phyloP scores from a whole-genome alignment of 2,888 invertebrate species.

The Thera britannica region DNA sequence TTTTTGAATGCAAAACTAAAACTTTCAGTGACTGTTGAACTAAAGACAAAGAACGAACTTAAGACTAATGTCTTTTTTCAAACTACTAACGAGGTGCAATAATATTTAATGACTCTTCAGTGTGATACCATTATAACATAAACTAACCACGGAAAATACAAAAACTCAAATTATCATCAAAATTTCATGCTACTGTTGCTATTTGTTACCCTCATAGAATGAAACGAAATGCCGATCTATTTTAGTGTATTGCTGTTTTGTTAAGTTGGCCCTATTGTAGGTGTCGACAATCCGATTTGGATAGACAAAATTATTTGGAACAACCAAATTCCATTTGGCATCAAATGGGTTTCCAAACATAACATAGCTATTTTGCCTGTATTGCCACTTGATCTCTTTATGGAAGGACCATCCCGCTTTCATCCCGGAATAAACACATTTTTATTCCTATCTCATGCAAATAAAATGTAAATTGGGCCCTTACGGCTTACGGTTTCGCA shows the following conservation, averaged over 20 bases:
- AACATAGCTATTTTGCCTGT: constrained; percentile 63
- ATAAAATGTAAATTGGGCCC: constrained; percentile 80
- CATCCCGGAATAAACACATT: constrained; percentile 79
- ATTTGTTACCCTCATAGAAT: not conserved
- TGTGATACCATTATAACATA: too few relatives aligned
- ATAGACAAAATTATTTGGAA: constrained; percentile 35
- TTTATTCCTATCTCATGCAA: constrained; percentile 79
- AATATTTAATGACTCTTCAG: too few relatives aligned
- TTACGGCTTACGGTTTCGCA: constrained; percentile 77
- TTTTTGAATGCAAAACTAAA: too few relatives aligned
- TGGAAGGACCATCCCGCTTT: constrained; percentile 67
- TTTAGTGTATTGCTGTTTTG: constrained; percentile 6
- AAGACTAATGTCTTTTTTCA: too few relatives aligned
- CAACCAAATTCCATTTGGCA: constrained; percentile 58
- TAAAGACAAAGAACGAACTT: too few relatives aligned
- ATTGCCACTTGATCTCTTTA: constrained; percentile 71
- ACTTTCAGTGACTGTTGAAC: too few relatives aligned
- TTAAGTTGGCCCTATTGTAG: not conserved
- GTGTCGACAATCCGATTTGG: constrained; percentile 5
- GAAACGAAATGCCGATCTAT: not conserved
- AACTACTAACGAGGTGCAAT: too few relatives aligned
- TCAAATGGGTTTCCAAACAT: constrained; percentile 57
- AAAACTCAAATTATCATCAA: too few relatives aligned
- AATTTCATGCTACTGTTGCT: too few relatives aligned
- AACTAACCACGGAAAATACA: too few relatives aligned